Conservation (phyloP, 2,113 vertebrate species). For the Arvicanthis niloticus region DNA sequence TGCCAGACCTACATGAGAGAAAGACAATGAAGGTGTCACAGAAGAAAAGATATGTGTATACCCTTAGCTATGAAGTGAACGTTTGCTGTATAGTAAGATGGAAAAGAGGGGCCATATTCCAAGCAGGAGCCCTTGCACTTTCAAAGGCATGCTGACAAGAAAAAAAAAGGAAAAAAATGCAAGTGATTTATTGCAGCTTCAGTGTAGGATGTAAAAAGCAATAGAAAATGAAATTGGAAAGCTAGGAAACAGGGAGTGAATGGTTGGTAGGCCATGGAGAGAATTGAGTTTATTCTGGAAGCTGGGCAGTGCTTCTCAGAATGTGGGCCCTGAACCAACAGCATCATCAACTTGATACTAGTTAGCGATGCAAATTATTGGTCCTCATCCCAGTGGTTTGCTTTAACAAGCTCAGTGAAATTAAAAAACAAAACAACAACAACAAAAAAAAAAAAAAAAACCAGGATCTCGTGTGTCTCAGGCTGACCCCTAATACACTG, state of each 20-base stretch:
- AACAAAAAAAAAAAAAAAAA: neutral
- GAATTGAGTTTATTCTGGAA: conserved; percentile 6
- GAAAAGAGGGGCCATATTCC: neutral
- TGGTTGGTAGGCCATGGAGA: neutral
- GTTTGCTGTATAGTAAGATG: conserved; percentile 20
- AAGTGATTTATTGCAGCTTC: conserved; percentile 12
- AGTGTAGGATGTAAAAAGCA: conserved; percentile 10
- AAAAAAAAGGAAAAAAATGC: neutral
- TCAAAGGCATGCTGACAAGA: conserved; percentile 1
- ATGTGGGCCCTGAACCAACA: conserved; percentile 3
- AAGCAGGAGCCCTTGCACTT: neutral
- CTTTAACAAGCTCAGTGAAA: conserved; percentile 33
- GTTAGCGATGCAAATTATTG: conserved; percentile 25
- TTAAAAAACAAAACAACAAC: neutral
- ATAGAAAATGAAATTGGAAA: conserved; percentile 34
- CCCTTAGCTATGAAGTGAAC: conserved; percentile 11
- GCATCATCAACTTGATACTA: conserved; percentile 2
- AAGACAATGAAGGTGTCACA: neutral
- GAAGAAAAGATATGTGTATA: neutral
- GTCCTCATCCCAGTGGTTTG: neutral
- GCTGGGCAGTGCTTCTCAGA: conserved; percentile 7
- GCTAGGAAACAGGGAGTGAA: neutral
- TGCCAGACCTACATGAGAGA: conserved; percentile 1
- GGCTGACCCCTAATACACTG: neutral
- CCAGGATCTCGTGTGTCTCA: neutral